Evolutionary conservation across 1,140 invertebrate genomes (phyloP).

Genomic region (Drosophila sturtevanti): DNA sequence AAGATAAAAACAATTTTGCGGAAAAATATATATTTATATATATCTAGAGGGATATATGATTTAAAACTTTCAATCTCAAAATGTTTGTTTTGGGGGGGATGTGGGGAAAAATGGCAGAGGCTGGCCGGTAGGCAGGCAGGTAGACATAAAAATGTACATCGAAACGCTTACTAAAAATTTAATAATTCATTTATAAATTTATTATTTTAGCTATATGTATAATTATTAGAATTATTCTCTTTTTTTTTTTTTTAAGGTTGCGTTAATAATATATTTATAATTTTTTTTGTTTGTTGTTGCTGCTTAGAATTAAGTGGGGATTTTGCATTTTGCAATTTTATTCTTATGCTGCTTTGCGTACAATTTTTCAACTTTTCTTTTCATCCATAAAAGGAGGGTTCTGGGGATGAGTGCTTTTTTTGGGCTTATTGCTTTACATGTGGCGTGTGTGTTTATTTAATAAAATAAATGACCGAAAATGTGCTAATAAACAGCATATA

Average conservation of each 20-base stretch:
- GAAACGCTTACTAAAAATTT: slow-evolving; percentile 69
- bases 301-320: slow-evolving; percentile 41
- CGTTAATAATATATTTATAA: slow-evolving; percentile 13
- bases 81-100: slow-evolving; percentile 4
- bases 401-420: slow-evolving; percentile 7
- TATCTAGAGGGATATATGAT: not conserved
- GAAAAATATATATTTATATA: slow-evolving; percentile 3
- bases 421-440: slow-evolving; percentile 63
- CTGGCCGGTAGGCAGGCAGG: slow-evolving; percentile 2
- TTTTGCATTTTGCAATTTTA: slow-evolving; percentile 66
- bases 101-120: slow-evolving; percentile 15
- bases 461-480: slow-evolving; percentile 37
- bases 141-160: slow-evolving; percentile 68
- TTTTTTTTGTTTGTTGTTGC: slow-evolving; percentile 28
- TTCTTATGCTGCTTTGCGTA: slow-evolving; percentile 57
- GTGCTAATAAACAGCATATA: slow-evolving; percentile 23
- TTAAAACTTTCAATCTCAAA: slow-evolving; percentile 39
- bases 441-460: slow-evolving; percentile 28
- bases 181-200: slow-evolving; percentile 81
- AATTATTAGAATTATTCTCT: slow-evolving; percentile 69
- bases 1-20: slow-evolving; percentile 6
- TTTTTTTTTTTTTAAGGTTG: slow-evolving; percentile 4
- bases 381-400: slow-evolving; percentile 4
- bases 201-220: slow-evolving; percentile 80
- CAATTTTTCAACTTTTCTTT: slow-evolving; percentile 32